Base-by-base conservation (phyloP, 1,140 invertebrate genomes). In the Sarcophaga peregrina region DNA sequence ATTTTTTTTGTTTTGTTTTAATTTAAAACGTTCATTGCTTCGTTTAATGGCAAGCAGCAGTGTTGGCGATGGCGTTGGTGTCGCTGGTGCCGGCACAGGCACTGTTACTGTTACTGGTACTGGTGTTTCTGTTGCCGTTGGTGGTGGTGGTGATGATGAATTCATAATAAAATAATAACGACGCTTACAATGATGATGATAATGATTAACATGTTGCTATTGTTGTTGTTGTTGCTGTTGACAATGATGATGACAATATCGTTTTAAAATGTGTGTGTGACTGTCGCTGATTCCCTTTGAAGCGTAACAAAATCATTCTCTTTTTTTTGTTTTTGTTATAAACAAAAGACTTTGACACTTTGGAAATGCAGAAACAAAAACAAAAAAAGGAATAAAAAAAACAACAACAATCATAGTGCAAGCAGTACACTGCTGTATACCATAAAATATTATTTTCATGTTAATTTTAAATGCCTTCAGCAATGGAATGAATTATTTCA, bases 271-370 rank as follows among this genome's bases (percentile, higher is more conserved):
- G 62, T 68, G n/a, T 9, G 15, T 15, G 5, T 13, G 13, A 4
- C 58, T 62, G 3, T 62, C 20, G 6, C 8, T 10, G 50, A 9
- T 17, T 68, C 9, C n/a, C 62, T 68, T 68, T 25, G 62, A 68
- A 68, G 62, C 62, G 62, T 68, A 25, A 37, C 25, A 37, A 37
- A 37, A 37, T 37, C 25, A 37, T 37, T 37, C 25, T 37, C 4
- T 37, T 37, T 37, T 37, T 37, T 37, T 37, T 37, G 1, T 37
- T 37, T 37, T 37, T 37, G 1, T 58, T 15, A 13, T n/a, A 58
- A 15, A 58, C 54, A 58, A 58, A n/a, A 58, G 54, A 58, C 54
- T 58, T 58, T 58, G 54, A 58, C 54, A 58, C 54, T 6, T 58
- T n/a, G 54, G 7, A 37, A 37, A 37, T 37, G 25, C 25, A 37